These are phyloP conservation scores for Aurelia coerulea DNA, from an alignment of 30 jellyfish, hydroid and myxozoan species.

Conservation along the genomic window DNA sequence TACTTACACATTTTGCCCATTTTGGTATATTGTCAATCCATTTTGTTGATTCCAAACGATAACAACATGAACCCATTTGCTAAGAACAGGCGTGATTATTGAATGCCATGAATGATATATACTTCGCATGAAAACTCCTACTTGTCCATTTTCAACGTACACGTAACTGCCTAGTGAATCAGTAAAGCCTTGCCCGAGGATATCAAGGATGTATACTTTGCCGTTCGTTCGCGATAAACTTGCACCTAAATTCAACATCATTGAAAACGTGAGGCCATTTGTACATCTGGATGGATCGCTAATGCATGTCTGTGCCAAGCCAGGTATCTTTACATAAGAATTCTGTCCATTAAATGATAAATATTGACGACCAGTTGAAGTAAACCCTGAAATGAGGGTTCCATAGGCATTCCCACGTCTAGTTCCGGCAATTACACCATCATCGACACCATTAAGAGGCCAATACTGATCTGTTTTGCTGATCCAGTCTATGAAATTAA, in stretches of 20 bases:
- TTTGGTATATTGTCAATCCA: slow-evolving; percentile 69
- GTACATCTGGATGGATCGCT: slow-evolving; percentile 82
- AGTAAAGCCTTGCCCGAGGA: slow-evolving; percentile 61
- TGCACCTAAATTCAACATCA: slow-evolving; percentile 52
- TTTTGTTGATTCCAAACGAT: slow-evolving; percentile 74
- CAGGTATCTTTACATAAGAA: slow-evolving; percentile 40
- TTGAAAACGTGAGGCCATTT: slow-evolving; percentile 84
- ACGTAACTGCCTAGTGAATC: slow-evolving; percentile 67
- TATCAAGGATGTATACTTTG: slow-evolving; percentile 64
- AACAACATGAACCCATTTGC: slow-evolving; percentile 76
- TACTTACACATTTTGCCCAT: slow-evolving; percentile 77
- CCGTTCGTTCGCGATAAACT: slow-evolving; percentile 16
- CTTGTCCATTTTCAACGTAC: slow-evolving; percentile 34
- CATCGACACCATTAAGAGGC: slow-evolving; percentile 74
- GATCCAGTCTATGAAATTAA: slow-evolving; percentile 73
- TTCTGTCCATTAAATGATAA: slow-evolving; percentile 79
- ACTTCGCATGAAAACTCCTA: slow-evolving; percentile 57
- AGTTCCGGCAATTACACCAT: slow-evolving; percentile 73
- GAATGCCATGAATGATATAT: slow-evolving; percentile 41
- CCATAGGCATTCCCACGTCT: slow-evolving; percentile 76
- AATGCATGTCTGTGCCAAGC: slow-evolving; percentile 71
- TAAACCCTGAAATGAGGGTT: not conserved
- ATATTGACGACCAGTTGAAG: slow-evolving; percentile 22
- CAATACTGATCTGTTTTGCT: slow-evolving; percentile 84
- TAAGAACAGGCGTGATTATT: slow-evolving; percentile 8